Base-by-base conservation (phyloP, 2,797 vertebrate genomes). In the Anabas testudineus region DNA sequence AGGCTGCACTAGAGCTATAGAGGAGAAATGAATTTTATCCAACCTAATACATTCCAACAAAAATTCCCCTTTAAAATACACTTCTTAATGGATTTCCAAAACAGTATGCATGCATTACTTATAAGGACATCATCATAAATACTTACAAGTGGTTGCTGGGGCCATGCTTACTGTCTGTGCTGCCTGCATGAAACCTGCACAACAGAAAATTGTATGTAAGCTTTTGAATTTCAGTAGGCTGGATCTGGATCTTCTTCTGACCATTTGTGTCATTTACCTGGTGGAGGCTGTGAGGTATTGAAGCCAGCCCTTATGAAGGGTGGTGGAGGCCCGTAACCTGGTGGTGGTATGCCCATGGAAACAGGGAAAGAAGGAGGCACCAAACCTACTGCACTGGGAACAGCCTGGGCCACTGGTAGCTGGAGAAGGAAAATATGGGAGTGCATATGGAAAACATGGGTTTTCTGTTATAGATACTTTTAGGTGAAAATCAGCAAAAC, bases 201-300 rank as follows among this genome's bases (percentile, higher is more conserved):
- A 78, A 67, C 2, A 49, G 10, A 39, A 67, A 60, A 36, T 1
- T 47, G 1, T 7, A 28, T 10, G 16, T 78, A 1, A 87, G 42
- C 1, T 1, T 36, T 7, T 30, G 5, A 21, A 30, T 47, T 59
- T 60, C 2, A 32, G 0, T 15, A 1, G 1, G 9, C 14, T 0
- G 28, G 6, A 22, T 63, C 14, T 0, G 28, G 6, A 22, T 63
- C 3, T 36, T 73, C 34, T 53, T 15, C 12, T 3, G 2, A 34
- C 4, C 0, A 2, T 28, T 2, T 55, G 7, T 5, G 3, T 32
- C 0, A 61, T 85, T 90, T 94, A 99, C 98, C 97, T 85, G 98
- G 98, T 47, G 98, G 98, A 78, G 98, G 98, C 32, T 99, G 97
- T 15, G 97, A 93, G 78, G 97, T 93, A 78, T 98, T 99, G 87